phyloP scores from a whole-genome alignment of 1,140 invertebrate species.

The Atta cephalotes region DNA sequence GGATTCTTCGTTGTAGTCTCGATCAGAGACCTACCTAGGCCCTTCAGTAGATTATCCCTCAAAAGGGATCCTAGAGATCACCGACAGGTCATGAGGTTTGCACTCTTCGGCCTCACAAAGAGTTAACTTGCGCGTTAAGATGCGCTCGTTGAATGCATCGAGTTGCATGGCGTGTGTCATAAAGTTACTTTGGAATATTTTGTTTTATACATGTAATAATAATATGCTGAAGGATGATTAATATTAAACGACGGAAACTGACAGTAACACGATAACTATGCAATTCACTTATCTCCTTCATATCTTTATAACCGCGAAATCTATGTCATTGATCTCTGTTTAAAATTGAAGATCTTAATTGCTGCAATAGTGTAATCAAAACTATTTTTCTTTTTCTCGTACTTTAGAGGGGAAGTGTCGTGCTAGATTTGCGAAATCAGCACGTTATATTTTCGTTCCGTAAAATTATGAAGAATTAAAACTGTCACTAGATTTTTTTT shows the following conservation, averaged over 20 bases:
- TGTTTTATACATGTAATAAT: neutral
- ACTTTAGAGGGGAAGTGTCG: no score
- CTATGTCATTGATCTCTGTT: neutral
- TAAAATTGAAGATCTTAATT: neutral
- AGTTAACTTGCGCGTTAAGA: constrained; percentile 19
- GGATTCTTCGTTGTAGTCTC: constrained; percentile 32
- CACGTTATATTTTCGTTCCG: no score
- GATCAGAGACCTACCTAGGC: constrained; percentile 39
- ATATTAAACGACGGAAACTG: neutral
- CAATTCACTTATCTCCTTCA: neutral
- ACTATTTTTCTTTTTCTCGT: no score
- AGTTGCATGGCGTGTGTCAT: constrained; percentile 7
- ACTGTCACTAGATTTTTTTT: no score
- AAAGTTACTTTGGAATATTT: neutral
- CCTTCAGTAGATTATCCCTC: constrained; percentile 61
- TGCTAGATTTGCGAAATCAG: no score
- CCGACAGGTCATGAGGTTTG: constrained; percentile 30
- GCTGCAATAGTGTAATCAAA: no score
- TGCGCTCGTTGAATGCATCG: neutral
- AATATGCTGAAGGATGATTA: neutral
- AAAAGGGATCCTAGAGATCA: constrained; percentile 39
- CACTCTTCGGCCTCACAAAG: constrained; percentile 26
- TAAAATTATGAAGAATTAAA: no score
- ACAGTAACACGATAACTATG: neutral
- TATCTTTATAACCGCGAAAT: neutral